Evolutionary conservation across 1,140 invertebrate species (phyloP), one percentile per base, ranked within the genome.

Genomic region (Vollenhovia emeryi): DNA sequence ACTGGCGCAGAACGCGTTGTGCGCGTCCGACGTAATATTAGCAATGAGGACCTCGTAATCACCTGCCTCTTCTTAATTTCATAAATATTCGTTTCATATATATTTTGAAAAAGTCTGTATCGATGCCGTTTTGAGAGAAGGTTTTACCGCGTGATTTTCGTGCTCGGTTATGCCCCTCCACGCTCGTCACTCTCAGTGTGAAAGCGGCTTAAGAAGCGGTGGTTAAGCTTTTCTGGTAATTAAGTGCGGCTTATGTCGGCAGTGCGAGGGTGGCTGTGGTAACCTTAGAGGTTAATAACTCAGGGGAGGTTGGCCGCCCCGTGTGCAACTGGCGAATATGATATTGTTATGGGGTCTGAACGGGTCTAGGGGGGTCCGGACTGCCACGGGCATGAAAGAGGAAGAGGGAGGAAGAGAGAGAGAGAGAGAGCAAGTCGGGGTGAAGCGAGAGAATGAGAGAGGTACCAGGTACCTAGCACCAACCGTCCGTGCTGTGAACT

Each of bases 261-360:
- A 59, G 40, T 64, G 60, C 80, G 86, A 91, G 91, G 92, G 92
- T 92, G 89, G 88, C 76, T 90, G 89, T 57, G 89, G 94, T 94
- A 94, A 95, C 93, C 92, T 93, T 93, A 95, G 91, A 94, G 93
- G 92, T 94, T 94, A 93, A 95, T 94, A 94, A 95, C 92, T 94
- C 89, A 92, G 86, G 87, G 91, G 85, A 45, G 78, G 82, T 75
- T 66, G 59, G 84, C 55, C 60, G 78, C 59, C 43, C 55, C 85
- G 85, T 85, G 60, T 68, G 78, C 55, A 82, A 71, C 60, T 84
- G 90, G 88, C 89, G 93, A 94, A 95, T 94, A 94, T 93, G 92
- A 94, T 94, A 94, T 95, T 91, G 91, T 94, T 93, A 94, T 92
- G 89, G 91, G 93, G 91, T 89, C 69, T 88, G 90, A 50, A 50